Evolutionary conservation across 2,888 invertebrate genomes (phyloP).

Genomic region (Choreutis nemorana): DNA sequence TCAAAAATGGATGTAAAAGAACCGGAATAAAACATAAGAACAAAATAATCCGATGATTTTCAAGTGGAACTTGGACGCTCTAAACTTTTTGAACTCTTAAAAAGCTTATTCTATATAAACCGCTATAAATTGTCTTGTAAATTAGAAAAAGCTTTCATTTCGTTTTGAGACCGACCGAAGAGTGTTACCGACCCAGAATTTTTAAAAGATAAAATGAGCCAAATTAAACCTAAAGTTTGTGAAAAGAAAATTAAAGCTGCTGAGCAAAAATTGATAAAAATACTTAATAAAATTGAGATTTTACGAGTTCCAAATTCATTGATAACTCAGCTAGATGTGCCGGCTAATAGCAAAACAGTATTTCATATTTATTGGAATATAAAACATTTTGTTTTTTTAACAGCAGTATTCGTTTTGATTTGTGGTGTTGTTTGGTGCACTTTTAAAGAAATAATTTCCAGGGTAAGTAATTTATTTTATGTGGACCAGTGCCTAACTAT

Average conservation of each 20-base stretch:
- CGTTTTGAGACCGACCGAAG: no score
- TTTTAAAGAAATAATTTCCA: constrained; percentile 20
- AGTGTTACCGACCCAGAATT: constrained; percentile 6
- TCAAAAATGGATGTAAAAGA: no score
- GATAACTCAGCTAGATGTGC: constrained; percentile 25
- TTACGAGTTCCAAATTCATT: constrained; percentile 30
- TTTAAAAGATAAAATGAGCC: constrained; percentile 23
- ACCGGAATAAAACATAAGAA: no score
- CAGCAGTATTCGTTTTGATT: constrained; percentile 12
- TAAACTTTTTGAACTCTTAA: no score
- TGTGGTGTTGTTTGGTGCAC: constrained; percentile 19
- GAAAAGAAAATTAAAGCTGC: constrained; percentile 43
- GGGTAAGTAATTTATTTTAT: constrained; percentile 10
- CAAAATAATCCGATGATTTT: no score
- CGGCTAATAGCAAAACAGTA: no score
- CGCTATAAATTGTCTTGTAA: constrained; percentile 24
- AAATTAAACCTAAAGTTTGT: constrained; percentile 23
- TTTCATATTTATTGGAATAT: no score
- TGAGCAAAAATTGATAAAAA: constrained; percentile 39
- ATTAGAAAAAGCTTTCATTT: constrained; percentile 18
- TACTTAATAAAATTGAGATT: constrained; percentile 36
- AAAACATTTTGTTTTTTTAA: constrained; percentile 5
- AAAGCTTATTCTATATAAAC: no score
- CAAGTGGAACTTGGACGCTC: no score
- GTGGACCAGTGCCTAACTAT: constrained; percentile 9